Conservation (phyloP, 2,888 invertebrate genomes). For the Halocaridina rubra region DNA sequence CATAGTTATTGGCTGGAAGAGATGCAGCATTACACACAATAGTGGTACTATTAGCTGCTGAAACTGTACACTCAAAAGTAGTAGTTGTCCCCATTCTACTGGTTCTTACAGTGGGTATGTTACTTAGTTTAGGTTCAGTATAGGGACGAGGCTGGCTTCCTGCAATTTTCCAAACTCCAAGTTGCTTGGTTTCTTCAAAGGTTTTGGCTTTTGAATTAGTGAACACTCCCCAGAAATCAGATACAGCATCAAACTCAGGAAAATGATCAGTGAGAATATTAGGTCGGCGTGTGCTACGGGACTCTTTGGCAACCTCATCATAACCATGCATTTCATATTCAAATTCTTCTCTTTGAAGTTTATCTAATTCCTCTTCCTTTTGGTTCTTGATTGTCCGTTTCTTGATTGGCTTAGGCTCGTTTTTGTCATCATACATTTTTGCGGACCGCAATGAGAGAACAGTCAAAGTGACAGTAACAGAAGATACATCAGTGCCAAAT, state of each 20-base stretch:
- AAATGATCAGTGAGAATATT: neutral
- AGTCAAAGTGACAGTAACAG: conserved; percentile 7
- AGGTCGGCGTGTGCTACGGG: neutral
- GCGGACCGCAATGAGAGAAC: neutral
- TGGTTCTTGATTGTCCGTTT: neutral
- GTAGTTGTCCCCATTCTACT: neutral
- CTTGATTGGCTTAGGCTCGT: neutral
- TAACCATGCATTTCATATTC: neutral
- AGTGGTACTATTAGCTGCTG: neutral
- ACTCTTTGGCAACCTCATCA: neutral
- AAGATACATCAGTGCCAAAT: conserved; percentile 21
- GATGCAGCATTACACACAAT: neutral
- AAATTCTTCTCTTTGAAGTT: no score
- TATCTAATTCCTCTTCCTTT: neutral
- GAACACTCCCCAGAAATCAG: conserved; percentile 28
- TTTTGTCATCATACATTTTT: neutral
- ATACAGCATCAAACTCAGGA: neutral
- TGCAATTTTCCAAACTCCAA: neutral
- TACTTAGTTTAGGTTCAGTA: neutral
- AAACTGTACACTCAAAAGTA: neutral
- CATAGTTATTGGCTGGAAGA: conserved; percentile 14
- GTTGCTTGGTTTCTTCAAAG: neutral
- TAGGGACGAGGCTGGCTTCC: neutral
- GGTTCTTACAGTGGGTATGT: neutral
- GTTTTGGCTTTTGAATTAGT: conserved; percentile 10